Conservation (phyloP, 2,113 vertebrate genomes). For the Ardeotis arabs region DNA sequence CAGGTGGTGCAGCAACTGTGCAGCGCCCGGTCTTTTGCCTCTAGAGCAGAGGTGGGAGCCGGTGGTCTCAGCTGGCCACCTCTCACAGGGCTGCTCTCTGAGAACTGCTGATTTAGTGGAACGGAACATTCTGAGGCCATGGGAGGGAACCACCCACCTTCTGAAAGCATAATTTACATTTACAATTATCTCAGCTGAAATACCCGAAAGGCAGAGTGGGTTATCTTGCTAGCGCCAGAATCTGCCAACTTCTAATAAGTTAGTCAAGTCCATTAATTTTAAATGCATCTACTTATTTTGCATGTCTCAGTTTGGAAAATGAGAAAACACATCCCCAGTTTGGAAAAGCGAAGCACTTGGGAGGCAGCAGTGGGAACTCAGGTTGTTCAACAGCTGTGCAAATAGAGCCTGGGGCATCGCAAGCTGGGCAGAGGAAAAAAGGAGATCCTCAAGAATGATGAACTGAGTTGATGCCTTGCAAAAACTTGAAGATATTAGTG, state of each 20-base stretch:
- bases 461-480: background rate
- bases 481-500: background rate
- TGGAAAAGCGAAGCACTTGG: background rate
- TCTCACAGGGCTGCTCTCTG: background rate
- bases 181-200: background rate
- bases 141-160: background rate
- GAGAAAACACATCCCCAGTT: too few relatives aligned
- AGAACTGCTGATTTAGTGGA: background rate
- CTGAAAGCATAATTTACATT: background rate
- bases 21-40: background rate
- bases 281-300: background rate
- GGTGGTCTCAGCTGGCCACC: background rate
- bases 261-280: background rate
- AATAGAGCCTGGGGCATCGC: background rate
- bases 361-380: background rate
- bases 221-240: background rate
- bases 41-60: background rate
- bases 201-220: background rate
- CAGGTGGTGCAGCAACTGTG: background rate
- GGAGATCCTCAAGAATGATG: background rate
- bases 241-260: background rate
- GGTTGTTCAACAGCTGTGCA: background rate
- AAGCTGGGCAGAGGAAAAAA: background rate
- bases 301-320: background rate
- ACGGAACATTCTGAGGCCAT: background rate